Evolutionary conservation across 2,888 invertebrate species (phyloP), one percentile per base, ranked within the genome.

Genomic region (Nymphalis urticae): DNA sequence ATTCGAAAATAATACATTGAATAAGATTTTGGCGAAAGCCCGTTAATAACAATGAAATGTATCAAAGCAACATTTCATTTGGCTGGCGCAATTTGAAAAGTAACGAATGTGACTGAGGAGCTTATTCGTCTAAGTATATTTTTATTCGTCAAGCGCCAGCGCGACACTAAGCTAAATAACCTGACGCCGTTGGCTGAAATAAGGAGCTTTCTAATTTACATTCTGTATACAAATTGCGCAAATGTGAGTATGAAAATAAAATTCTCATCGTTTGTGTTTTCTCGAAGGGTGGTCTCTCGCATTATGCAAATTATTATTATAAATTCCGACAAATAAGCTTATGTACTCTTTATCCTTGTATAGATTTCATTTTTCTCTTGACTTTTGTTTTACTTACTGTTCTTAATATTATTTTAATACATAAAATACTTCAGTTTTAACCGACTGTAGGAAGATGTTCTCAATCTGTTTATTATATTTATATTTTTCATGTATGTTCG

Each of bases 241-340:
- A 90, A 90, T 89, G 88, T 88, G 89, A 86, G 86, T 83, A 89
- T 88, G 87, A 89, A 90, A 91, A 90, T 90, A 89, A 90, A 90
- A 90, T 89, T 89, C 80, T 83, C 86, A 83, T 83, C 86, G 85
- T 85, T 89, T 88, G 86, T 89, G 86, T 88, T 88, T 88, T 85
- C 87, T 87, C 86, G 84, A 76, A 83, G 82, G 66, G 84, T 80
- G 85, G 85, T 86, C 83, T 86, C 85, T 85, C 86, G 82, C 85
- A 86, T 89, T 89, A 89, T 90, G 89, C 85, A 88, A 87, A 89
- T 90, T 87, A 84, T 85, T 86, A 88, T 88, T 86, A 86, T 82
- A 82, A 85, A 85, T 85, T 86, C 83, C 80, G 84, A 86, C 85
- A 87, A 88, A 89, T 88, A 86, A 86, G 85, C 86, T 88, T 83